Percentiles rank a stretch among this genome's conserved stretches.
These are phyloP conservation scores for Drosophila aff. DNA, from an alignment of 1,140 invertebrate genomes.

Conservation along the genomic window DNA sequence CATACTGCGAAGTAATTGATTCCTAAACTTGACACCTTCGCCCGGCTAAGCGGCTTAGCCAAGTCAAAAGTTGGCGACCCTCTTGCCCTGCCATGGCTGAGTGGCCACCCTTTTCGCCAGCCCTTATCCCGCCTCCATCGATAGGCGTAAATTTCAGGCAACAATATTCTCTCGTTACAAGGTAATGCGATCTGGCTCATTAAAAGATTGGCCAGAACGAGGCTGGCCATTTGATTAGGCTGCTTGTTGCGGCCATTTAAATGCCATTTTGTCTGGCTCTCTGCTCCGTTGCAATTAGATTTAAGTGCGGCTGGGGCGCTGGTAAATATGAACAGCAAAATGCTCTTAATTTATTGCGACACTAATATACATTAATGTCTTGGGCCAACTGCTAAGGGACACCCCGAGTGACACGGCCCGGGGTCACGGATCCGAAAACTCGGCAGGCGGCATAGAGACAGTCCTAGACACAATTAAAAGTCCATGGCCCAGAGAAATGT, in stretches of 20 bases:
- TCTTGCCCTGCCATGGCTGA: slow-evolving; percentile 8
- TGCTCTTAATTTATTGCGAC: slow-evolving; percentile 82
- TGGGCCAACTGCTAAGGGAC: slow-evolving; percentile 64
- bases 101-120: slow-evolving; percentile 18
- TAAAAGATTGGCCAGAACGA: slow-evolving; percentile 62
- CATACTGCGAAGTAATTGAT: slow-evolving; percentile 72
- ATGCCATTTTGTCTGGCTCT: slow-evolving; percentile 41
- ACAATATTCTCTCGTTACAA: slow-evolving; percentile 47
- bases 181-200: slow-evolving; percentile 73
- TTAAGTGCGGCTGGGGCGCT: slow-evolving; percentile 62
- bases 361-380: slow-evolving; percentile 84
- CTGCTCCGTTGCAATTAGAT: slow-evolving; percentile 69
- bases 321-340: slow-evolving; percentile 81
- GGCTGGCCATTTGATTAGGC: slow-evolving; percentile 67
- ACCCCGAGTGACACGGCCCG: slow-evolving; percentile 35
- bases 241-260: slow-evolving; percentile 58
- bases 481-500: slow-evolving; percentile 82
- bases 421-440: slow-evolving; percentile 50
- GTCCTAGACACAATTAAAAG: slow-evolving; percentile 78
- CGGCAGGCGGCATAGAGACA: slow-evolving; percentile 17
- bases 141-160: slow-evolving; percentile 33
- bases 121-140: neutral
- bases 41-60: slow-evolving; percentile 68
- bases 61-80: slow-evolving; percentile 45
- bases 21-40: slow-evolving; percentile 81